A percentile compares a stretch with the other conserved stretches of the same genome.
These are phyloP conservation scores for Cydia pomonella DNA, from an alignment of 1,140 invertebrate species.

Conservation along the genomic window DNA sequence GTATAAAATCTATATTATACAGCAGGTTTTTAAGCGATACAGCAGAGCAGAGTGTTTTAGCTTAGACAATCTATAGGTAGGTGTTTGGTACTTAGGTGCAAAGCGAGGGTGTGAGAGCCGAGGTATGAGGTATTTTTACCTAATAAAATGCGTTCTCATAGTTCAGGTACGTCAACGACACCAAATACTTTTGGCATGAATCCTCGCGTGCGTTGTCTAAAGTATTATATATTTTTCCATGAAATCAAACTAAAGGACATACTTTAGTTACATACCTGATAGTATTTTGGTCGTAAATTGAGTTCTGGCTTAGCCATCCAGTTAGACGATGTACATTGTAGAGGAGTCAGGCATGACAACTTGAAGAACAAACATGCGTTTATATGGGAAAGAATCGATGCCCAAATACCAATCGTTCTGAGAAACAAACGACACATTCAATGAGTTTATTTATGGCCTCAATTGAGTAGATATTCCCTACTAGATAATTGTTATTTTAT, in stretches of 20 bases:
- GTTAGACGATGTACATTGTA: slow-evolving; percentile 66
- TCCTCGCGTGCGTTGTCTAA: too few relatives aligned
- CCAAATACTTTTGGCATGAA: too few relatives aligned
- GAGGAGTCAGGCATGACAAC: slow-evolving; percentile 68
- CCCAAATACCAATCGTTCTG: slow-evolving; percentile 71
- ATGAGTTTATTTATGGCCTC: too few relatives aligned
- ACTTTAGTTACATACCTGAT: slow-evolving; percentile 61
- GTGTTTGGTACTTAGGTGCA: too few relatives aligned
- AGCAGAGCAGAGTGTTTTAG: too few relatives aligned
- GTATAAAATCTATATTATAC: neutral
- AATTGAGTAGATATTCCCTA: too few relatives aligned
- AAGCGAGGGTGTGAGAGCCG: too few relatives aligned
- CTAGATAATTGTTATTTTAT: too few relatives aligned
- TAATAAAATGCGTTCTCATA: too few relatives aligned
- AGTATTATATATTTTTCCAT: neutral
- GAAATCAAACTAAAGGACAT: neutral
- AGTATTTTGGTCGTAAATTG: slow-evolving; percentile 62
- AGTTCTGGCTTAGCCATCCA: slow-evolving; percentile 72
- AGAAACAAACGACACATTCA: slow-evolving; percentile 31
- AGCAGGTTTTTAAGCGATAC: neutral
- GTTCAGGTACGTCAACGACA: too few relatives aligned
- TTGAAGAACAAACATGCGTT: slow-evolving; percentile 75
- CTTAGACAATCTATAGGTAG: too few relatives aligned
- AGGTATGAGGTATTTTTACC: too few relatives aligned
- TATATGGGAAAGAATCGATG: slow-evolving; percentile 69